These are phyloP conservation scores for Laticauda colubrina DNA, from an alignment of 2,113 vertebrate species.

Conservation along the genomic window DNA sequence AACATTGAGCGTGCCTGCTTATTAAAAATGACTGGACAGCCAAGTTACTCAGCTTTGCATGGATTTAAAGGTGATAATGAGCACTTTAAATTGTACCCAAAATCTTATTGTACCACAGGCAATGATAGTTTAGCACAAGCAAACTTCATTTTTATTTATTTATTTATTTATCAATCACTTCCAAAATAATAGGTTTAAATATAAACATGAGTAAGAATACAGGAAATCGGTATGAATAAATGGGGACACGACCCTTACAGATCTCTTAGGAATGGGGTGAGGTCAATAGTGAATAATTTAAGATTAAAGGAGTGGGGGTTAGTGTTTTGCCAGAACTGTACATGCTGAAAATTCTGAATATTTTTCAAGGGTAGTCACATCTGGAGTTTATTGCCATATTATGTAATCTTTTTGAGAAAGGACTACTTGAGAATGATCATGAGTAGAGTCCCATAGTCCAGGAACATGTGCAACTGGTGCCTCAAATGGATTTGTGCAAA, in stretches of 20 bases:
- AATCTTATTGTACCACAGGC: background rate
- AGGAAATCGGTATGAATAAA: no score
- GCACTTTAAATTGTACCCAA: background rate
- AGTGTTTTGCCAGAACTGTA: background rate
- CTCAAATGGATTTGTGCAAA: background rate
- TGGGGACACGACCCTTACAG: no score
- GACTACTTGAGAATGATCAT: background rate
- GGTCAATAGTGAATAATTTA: no score
- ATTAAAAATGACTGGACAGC: background rate
- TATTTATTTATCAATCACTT: no score
- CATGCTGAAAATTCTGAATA: background rate
- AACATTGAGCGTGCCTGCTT: background rate
- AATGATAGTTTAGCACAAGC: background rate
- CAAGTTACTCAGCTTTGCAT: background rate
- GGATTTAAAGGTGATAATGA: background rate
- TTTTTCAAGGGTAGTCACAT: background rate
- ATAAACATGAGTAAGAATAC: no score
- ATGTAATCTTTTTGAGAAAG: background rate
- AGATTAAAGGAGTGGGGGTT: no score
- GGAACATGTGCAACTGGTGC: background rate
- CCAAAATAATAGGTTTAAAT: no score
- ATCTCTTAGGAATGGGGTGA: no score
- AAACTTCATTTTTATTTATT: background rate
- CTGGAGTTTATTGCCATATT: background rate
- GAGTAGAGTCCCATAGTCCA: background rate